Conservation (phyloP, 2,797 vertebrate species). For the Chrysocyon brachyurus region DNA sequence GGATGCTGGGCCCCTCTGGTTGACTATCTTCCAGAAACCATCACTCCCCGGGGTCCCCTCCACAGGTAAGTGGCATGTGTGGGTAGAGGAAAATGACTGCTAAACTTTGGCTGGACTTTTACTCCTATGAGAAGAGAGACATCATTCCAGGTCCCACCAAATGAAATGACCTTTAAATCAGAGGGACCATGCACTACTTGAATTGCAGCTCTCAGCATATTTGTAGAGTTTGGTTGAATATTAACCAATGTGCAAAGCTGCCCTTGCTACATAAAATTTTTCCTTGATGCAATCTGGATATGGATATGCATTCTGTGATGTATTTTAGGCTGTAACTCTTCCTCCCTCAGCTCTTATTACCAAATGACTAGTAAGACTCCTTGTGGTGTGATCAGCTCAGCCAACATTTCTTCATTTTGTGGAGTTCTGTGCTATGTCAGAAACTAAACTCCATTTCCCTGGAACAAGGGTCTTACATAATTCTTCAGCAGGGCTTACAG, state of each 20-base stretch:
- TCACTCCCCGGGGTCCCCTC: conserved; percentile 97
- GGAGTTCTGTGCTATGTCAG: neutral
- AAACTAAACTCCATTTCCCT: conserved; percentile 11
- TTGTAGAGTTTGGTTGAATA: neutral
- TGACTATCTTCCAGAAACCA: conserved; percentile 98
- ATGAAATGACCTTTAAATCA: neutral
- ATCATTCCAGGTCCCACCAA: neutral
- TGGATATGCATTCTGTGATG: neutral
- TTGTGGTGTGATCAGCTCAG: neutral
- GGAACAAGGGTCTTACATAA: neutral
- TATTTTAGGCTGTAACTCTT: neutral
- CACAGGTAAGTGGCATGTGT: conserved; percentile 91
- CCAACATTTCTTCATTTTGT: neutral
- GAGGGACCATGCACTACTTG: neutral
- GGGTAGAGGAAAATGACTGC: rapidly evolving
- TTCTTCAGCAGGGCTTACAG: neutral
- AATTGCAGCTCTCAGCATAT: neutral
- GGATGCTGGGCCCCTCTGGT: conserved; percentile 99
- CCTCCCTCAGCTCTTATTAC: neutral
- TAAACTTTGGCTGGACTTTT: neutral
- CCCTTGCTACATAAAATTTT: neutral
- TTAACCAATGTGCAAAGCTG: neutral
- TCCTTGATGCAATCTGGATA: neutral
- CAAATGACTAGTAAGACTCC: neutral
- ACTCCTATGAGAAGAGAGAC: neutral